These are phyloP conservation scores for Aleiodes leptofemur DNA, from an alignment of 2,888 invertebrate species.

Conservation along the genomic window DNA sequence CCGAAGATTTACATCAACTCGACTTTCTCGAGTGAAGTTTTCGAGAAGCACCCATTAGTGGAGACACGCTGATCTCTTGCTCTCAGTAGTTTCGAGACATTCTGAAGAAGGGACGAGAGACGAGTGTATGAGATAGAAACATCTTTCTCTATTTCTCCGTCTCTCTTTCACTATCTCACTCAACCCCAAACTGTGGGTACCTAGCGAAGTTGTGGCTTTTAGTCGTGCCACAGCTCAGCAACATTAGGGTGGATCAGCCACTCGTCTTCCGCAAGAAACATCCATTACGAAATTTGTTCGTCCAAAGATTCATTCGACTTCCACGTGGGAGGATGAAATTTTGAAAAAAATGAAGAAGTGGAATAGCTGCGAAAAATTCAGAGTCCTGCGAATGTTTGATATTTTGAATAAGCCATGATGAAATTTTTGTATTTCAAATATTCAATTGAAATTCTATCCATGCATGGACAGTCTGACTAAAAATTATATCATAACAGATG, in stretches of 20 bases:
- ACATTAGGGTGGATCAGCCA: conserved; percentile 50
- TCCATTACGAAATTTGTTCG: conserved; percentile 44
- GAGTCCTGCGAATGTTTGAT: too few relatives aligned
- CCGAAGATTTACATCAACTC: conserved; percentile 26
- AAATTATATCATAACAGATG: not conserved
- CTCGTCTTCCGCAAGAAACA: conserved; percentile 13
- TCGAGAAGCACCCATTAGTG: conserved; percentile 47
- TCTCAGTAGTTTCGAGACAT: conserved; percentile 49
- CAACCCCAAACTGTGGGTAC: conserved; percentile 21
- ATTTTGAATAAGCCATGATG: too few relatives aligned
- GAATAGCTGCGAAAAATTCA: too few relatives aligned
- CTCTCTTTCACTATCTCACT: conserved; percentile 20
- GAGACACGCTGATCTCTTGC: conserved; percentile 52
- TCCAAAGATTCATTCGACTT: conserved; percentile 7
- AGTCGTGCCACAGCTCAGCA: conserved; percentile 44
- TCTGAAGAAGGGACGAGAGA: conserved; percentile 44
- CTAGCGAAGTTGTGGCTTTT: conserved; percentile 48
- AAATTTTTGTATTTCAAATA: too few relatives aligned
- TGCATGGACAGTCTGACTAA: too few relatives aligned
- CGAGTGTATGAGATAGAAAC: conserved; percentile 25
- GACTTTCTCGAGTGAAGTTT: conserved; percentile 45
- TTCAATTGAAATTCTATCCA: too few relatives aligned
- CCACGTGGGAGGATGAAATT: not conserved
- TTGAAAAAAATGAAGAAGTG: too few relatives aligned
- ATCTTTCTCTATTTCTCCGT: conserved; percentile 35